phyloP scores from a whole-genome alignment of 1,140 invertebrate species.

The Macrostomum lignano region DNA sequence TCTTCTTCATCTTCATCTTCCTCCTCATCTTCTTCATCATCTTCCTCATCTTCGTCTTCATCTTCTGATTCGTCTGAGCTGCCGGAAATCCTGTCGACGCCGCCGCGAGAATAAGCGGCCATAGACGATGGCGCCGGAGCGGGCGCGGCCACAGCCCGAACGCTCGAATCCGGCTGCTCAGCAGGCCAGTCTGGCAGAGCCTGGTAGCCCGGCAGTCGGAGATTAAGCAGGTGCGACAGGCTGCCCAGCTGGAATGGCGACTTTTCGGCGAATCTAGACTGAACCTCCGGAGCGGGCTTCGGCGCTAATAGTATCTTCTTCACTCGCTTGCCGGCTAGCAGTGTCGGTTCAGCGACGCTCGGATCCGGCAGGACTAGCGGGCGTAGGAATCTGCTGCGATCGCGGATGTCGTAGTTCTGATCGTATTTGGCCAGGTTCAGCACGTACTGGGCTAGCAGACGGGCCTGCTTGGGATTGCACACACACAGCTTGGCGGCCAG shows the following conservation, averaged over 20 bases:
- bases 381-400: constrained; percentile 55
- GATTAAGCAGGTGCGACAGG: constrained; percentile 69
- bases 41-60: too few relatives aligned
- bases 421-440: constrained; percentile 88
- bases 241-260: constrained; percentile 55
- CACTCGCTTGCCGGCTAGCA: constrained; percentile 37
- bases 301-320: constrained; percentile 57
- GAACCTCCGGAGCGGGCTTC: constrained; percentile 61
- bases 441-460: constrained; percentile 63
- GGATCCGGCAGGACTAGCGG: constrained; percentile 36
- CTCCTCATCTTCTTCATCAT: too few relatives aligned
- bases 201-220: constrained; percentile 51
- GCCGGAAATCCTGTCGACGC: too few relatives aligned
- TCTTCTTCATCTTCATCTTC: too few relatives aligned
- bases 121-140: too few relatives aligned
- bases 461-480: constrained; percentile 56
- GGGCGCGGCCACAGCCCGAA: too few relatives aligned
- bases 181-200: constrained; percentile 57
- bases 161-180: constrained; percentile 36
- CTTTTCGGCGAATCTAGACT: constrained; percentile 36
- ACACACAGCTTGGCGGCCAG: constrained; percentile 69
- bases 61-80: too few relatives aligned
- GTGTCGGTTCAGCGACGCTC: constrained; percentile 9
- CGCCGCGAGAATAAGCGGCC: too few relatives aligned
- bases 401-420: constrained; percentile 82